Conservation (phyloP, 2,888 invertebrate genomes). For the Ashinkailepas kermadecensis region DNA sequence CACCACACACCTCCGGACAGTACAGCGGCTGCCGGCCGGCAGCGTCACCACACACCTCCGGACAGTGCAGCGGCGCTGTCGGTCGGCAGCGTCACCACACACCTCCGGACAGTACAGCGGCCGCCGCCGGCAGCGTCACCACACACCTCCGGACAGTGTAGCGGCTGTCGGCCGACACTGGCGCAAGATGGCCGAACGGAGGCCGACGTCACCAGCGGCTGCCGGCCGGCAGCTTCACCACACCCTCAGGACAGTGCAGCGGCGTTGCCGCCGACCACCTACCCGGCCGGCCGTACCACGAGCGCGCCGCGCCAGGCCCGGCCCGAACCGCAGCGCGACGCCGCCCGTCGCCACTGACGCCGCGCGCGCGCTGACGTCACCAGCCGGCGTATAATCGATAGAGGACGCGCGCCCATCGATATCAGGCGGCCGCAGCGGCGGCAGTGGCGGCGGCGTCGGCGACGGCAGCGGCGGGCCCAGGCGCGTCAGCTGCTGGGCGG, state of each 20-base stretch:
- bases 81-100: too few relatives aligned
- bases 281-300: not conserved
- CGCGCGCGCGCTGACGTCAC: not conserved
- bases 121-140: not conserved
- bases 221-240: too few relatives aligned
- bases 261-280: not conserved
- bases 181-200: not conserved
- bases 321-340: not conserved
- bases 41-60: too few relatives aligned
- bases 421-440: not conserved
- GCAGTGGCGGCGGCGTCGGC: too few relatives aligned
- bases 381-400: conserved; percentile 1
- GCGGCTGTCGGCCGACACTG: not conserved
- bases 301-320: not conserved
- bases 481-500: too few relatives aligned
- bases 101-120: not conserved
- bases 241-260: not conserved
- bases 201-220: not conserved
- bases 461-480: too few relatives aligned
- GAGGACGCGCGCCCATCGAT: conserved; percentile 6
- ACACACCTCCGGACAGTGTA: too few relatives aligned
- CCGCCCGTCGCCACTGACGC: not conserved
- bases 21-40: too few relatives aligned
- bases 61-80: too few relatives aligned
- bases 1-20: too few relatives aligned